These are phyloP conservation scores for Brachylomia viminalis DNA, from an alignment of 2,888 invertebrate genomes.

Conservation along the genomic window DNA sequence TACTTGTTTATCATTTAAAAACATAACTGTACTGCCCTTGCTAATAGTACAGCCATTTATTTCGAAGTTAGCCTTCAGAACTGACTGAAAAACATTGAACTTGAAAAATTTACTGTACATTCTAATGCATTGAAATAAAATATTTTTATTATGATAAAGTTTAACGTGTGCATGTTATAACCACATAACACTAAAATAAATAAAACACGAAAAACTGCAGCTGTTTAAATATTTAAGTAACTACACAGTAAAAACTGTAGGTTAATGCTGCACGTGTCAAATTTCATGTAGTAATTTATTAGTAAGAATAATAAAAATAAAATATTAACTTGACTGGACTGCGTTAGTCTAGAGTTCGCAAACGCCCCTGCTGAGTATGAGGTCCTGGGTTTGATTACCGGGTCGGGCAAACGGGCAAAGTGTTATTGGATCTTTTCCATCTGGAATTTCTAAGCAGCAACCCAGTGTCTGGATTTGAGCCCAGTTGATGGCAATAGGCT, in stretches of 20 bases:
- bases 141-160: slow-evolving; percentile 12
- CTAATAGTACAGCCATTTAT: slow-evolving; percentile 6
- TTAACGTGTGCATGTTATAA: slow-evolving; percentile 25
- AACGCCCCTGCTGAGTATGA: background rate
- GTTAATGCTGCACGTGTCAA: slow-evolving; percentile 13
- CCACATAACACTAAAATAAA: slow-evolving; percentile 14
- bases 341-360: background rate
- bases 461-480: background rate
- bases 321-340: background rate
- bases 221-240: slow-evolving; percentile 31
- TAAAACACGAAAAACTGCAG: slow-evolving; percentile 27
- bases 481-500: background rate
- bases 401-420: background rate
- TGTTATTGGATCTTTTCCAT: background rate
- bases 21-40: background rate
- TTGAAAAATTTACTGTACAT: slow-evolving; percentile 35
- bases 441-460: background rate
- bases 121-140: slow-evolving; percentile 36
- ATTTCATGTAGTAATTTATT: slow-evolving; percentile 4
- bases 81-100: slow-evolving; percentile 23
- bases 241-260: slow-evolving; percentile 4
- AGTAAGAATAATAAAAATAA: background rate
- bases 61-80: slow-evolving; percentile 19
- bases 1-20: slow-evolving; percentile 1
- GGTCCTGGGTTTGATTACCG: background rate